Evolutionary conservation across 2,797 vertebrate species (phyloP), one percentile per base, ranked within the genome.

Genomic region (Aulostomus chinensis): DNA sequence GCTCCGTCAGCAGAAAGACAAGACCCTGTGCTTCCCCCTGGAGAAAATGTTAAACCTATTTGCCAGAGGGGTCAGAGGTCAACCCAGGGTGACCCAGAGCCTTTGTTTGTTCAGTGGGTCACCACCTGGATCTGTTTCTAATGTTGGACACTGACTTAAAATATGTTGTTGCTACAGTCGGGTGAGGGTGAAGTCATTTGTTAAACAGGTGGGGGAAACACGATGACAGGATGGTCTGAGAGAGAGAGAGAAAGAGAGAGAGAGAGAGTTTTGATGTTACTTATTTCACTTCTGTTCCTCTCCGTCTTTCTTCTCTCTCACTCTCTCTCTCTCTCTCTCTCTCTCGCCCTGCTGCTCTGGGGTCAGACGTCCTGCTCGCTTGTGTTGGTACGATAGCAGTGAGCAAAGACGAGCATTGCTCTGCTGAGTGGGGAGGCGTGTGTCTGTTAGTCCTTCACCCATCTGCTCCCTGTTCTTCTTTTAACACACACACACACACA

Each of bases 51-150:
- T 48, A 36, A 63, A 53, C 53, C 60, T 57, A 61, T 78, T 59
- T 78, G 55, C 54, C 61, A 17, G 43, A 13, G 46, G 50, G 66
- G 80, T 80, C 73, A 56, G 43, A 82, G 73, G 69, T 82, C 57
- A 30, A 9, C 41, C 2, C 38, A 4, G 58, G 33, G 26, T 47
- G 53, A 68, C 60, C 64, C 42, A 5, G 2, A 48, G 47, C 39
- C 45, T 76, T 42, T 78, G 75, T 86, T 88, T 82, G 70, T 73
- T 85, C 81, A 87, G 77, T 9, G 54, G 68, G 69, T 69, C 80
- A 21, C 71, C 86, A 84, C 75, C 77, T 88, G 86, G 80, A 67
- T 56, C 66, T 71, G 75, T 32, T 76, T 79, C 74, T 74, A 78
- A 83, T 56, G 54, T 42, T 42, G 69, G 63, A 47, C 5, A 17